phyloP scores from a whole-genome alignment of 1,140 invertebrate genomes.

The Drosophila tsacasi region DNA sequence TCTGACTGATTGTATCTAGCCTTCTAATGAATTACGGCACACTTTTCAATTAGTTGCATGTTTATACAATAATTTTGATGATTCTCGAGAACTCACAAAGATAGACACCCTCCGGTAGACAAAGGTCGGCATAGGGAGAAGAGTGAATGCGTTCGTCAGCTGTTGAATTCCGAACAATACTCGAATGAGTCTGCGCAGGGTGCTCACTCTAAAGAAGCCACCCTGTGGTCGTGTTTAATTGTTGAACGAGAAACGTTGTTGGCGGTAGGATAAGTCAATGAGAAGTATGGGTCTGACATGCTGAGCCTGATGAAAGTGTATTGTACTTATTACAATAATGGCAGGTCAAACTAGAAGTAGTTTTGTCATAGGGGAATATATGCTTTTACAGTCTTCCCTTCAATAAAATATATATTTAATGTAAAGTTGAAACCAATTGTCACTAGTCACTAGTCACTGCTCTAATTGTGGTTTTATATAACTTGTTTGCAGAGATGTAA shows the following conservation, averaged over 20 bases:
- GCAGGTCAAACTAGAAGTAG: background rate
- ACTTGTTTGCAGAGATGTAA: too few species aligned
- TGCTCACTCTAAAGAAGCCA: conserved; percentile 38
- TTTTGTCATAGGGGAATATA: background rate
- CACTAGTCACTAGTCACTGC: too few species aligned
- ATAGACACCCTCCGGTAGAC: conserved; percentile 33
- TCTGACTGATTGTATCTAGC: conserved; percentile 37
- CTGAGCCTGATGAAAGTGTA: conserved; percentile 13
- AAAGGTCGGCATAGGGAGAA: conserved; percentile 9
- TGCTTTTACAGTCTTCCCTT: background rate
- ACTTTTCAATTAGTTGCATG: conserved; percentile 68
- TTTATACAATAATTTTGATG: conserved; percentile 61
- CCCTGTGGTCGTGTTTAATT: conserved; percentile 57
- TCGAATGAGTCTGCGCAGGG: conserved; percentile 33
- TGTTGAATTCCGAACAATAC: conserved; percentile 37
- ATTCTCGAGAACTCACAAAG: conserved; percentile 35
- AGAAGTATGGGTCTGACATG: conserved; percentile 9
- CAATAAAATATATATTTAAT: background rate
- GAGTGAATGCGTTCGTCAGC: conserved; percentile 51
- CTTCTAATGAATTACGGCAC: conserved; percentile 68
- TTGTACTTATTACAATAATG: conserved; percentile 1
- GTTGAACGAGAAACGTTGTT: conserved; percentile 32
- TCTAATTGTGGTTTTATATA: too few species aligned
- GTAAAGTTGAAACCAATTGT: background rate
- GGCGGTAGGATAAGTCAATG: background rate